Evolutionary conservation across 2,113 vertebrate genomes (phyloP).

Genomic region (Anoura caudifer): DNA sequence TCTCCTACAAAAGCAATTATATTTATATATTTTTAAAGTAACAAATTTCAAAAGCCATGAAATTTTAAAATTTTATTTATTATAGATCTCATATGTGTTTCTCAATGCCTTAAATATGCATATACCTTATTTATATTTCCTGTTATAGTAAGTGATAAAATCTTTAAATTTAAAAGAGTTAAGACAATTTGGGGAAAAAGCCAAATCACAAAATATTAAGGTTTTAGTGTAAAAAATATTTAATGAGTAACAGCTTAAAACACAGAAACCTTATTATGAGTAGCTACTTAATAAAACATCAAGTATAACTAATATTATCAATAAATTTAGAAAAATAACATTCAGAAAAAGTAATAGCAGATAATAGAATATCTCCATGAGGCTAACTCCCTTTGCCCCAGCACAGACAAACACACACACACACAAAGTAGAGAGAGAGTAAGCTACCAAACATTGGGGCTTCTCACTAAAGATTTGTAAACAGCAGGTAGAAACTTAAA

Average conservation of each 20-base stretch:
- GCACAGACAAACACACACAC: neutral
- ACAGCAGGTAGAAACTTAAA: neutral
- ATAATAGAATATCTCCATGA: neutral
- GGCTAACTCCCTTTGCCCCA: fast-evolving
- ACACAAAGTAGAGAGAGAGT: neutral
- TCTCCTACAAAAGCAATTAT: neutral
- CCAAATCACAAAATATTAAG: neutral
- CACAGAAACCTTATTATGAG: neutral
- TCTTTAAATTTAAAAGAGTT: neutral
- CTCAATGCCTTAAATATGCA: neutral
- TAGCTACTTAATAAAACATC: neutral
- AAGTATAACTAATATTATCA: neutral
- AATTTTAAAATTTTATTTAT: neutral
- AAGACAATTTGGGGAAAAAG: neutral
- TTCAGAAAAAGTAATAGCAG: neutral
- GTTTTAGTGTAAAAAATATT: neutral
- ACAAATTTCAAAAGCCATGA: neutral
- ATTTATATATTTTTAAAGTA: neutral
- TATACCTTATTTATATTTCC: neutral
- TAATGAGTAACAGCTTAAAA: neutral
- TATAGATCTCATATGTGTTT: neutral
- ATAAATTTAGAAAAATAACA: neutral
- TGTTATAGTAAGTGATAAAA: neutral
- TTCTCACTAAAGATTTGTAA: neutral
- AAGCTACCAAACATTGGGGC: neutral